Percentiles rank a stretch among this genome's conserved stretches.
phyloP scores from a whole-genome alignment of 2,113 vertebrate species.

The Trichechus manatus region DNA sequence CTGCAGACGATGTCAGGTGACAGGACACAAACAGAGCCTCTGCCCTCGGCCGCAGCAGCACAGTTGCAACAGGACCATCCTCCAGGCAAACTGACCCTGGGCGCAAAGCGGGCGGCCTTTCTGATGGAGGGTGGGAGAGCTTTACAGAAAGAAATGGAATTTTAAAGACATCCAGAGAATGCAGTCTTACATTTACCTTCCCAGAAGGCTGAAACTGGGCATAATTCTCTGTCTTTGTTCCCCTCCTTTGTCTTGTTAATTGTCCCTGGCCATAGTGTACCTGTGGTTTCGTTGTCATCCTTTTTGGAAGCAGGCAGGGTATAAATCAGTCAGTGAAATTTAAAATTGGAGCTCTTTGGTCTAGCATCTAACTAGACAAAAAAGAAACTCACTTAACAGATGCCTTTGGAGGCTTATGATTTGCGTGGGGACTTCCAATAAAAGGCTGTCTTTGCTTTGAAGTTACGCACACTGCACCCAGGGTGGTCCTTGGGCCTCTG shows the following conservation, averaged over 20 bases:
- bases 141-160: slow-evolving; percentile 30
- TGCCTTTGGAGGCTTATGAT: background rate
- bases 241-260: slow-evolving; percentile 37
- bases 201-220: slow-evolving; percentile 36
- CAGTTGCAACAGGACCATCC: background rate
- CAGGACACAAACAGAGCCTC: background rate
- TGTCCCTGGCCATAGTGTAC: slow-evolving; percentile 29
- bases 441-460: slow-evolving; percentile 48
- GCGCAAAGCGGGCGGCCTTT: background rate
- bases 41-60: background rate
- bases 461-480: background rate
- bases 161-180: slow-evolving; percentile 63
- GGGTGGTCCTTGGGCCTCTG: background rate
- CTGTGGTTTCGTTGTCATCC: slow-evolving; percentile 63
- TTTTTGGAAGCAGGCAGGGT: slow-evolving; percentile 41
- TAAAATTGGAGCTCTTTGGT: slow-evolving; percentile 50
- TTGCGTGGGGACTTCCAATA: background rate
- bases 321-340: slow-evolving; percentile 46
- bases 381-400: slow-evolving; percentile 37
- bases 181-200: slow-evolving; percentile 45
- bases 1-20: background rate
- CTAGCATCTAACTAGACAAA: slow-evolving; percentile 40
- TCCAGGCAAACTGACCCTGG: background rate
- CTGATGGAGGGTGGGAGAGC: background rate
- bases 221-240: slow-evolving; percentile 53